These are phyloP conservation scores for Myotis myotis DNA, from an alignment of 2,797 vertebrate genomes.

Conservation along the genomic window DNA sequence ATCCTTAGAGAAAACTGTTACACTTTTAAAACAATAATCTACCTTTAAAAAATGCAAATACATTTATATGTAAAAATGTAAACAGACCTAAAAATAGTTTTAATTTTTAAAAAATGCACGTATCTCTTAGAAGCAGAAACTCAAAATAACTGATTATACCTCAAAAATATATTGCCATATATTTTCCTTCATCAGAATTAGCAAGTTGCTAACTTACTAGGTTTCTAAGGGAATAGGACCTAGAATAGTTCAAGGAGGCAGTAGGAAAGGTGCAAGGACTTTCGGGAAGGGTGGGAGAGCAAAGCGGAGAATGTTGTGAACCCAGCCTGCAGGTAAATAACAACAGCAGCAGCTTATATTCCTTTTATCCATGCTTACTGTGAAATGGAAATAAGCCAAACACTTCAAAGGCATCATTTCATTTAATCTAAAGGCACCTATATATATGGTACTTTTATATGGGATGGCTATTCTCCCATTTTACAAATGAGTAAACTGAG, in stretches of 20 bases:
- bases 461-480: background rate
- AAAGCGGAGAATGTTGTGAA: background rate
- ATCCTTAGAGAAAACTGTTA: background rate
- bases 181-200: background rate
- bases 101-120: background rate
- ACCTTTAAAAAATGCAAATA: background rate
- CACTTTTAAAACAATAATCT: background rate
- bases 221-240: background rate
- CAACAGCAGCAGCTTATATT: background rate
- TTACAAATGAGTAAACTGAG: background rate
- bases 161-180: background rate
- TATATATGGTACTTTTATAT: background rate
- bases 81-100: background rate
- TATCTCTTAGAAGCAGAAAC: background rate
- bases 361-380: background rate
- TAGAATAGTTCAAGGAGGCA: background rate
- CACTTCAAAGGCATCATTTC: background rate
- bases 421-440: background rate
- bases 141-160: background rate
- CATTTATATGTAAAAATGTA: background rate
- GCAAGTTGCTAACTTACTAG: background rate
- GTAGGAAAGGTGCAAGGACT: background rate
- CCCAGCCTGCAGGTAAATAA: no score
- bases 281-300: background rate
- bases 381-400: background rate